Evolutionary conservation across 2,113 vertebrate genomes (phyloP), one percentile per base, ranked within the genome.

Genomic region (Galemys pyrenaicus): DNA sequence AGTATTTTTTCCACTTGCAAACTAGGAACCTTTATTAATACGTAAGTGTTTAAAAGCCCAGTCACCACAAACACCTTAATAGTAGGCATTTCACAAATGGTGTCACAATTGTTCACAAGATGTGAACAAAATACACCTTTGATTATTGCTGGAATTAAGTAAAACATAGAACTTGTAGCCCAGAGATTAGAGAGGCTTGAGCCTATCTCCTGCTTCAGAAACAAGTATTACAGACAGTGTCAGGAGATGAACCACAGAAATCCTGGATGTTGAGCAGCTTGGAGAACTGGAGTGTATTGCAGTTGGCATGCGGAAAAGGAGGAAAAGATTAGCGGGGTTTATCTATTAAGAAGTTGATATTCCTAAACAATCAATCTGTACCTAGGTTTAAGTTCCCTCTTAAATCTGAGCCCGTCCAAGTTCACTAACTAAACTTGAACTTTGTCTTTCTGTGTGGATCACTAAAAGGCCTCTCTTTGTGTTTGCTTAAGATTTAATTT

Each of bases 401-500:
- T 71, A 51, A 75, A 54, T 9, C 9, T 77, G 28, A 82, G 51
- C 51, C 51, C 49, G 68, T 51, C 41, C 68, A 92, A 37, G 20
- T 77, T 82, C 60, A 87, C 58, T 71, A 87, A n/a, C 24, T 26
- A 39, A 54, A 24, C 54, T 19, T 81, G 82, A 67, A 60, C 22
- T 75, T 67, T 46, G 30, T 64, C 26, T 80, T 80, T 68, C n/a
- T 35, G 8, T 68, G 13, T 32, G 41, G 3, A 2, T 32, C 67
- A 37, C 49, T 56, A 87, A 79, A 46, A 67, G 9, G 41, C 37
- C 49, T 84, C 54, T 90, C 56, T 65, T 9, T 67, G 11, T 37
- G 20, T 88, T 95, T 35, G 30, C 51, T 88, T 64, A 58, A 85
- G 13, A 19, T 81, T 83, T 91, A 65, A 65, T 85, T 80, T 75